These are phyloP conservation scores for Scaptomyza graminum DNA, from an alignment of 1,140 invertebrate genomes.

Conservation along the genomic window DNA sequence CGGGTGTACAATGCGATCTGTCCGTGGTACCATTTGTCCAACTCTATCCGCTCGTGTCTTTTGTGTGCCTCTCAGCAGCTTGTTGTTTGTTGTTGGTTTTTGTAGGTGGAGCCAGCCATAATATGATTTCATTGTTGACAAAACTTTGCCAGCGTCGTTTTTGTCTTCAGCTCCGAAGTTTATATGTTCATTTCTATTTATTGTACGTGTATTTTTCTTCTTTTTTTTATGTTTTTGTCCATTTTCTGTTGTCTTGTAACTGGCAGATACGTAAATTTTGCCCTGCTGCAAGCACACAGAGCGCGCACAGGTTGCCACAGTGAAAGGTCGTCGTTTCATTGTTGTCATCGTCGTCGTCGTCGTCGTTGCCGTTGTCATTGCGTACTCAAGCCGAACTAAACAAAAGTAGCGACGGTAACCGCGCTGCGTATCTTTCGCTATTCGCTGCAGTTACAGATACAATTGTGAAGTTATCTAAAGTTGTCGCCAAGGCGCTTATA, in stretches of 20 bases:
- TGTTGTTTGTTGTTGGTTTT: constrained; percentile 52
- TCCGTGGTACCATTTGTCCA: constrained; percentile 5
- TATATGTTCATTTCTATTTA: constrained; percentile 44
- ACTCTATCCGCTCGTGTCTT: constrained; percentile 22
- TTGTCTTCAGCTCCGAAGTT: constrained; percentile 52
- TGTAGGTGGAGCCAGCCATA: constrained; percentile 76
- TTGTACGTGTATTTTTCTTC: constrained; percentile 25
- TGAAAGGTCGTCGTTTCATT: constrained; percentile 63
- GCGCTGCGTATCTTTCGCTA: constrained; percentile 7
- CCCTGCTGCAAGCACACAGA: constrained; percentile 57
- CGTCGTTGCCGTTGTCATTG: constrained; percentile 37
- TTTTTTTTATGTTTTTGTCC: constrained; percentile 35
- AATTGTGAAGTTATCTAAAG: constrained; percentile 17
- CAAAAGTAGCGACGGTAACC: constrained; percentile 49
- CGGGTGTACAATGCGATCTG: constrained; percentile 57
- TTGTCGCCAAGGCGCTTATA: constrained; percentile 24
- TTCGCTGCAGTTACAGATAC: constrained; percentile 1
- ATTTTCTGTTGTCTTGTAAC: constrained; percentile 59
- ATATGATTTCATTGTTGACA: constrained; percentile 73
- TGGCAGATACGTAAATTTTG: constrained; percentile 74
- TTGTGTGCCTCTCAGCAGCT: constrained; percentile 20
- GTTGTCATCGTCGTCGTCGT: constrained; percentile 4
- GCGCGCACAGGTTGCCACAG: constrained; percentile 70
- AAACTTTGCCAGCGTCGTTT: constrained; percentile 64
- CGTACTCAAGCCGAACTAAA: constrained; percentile 33